Evolutionary conservation across 2,797 vertebrate genomes (phyloP).

Genomic region (Rhinoraja longicauda): DNA sequence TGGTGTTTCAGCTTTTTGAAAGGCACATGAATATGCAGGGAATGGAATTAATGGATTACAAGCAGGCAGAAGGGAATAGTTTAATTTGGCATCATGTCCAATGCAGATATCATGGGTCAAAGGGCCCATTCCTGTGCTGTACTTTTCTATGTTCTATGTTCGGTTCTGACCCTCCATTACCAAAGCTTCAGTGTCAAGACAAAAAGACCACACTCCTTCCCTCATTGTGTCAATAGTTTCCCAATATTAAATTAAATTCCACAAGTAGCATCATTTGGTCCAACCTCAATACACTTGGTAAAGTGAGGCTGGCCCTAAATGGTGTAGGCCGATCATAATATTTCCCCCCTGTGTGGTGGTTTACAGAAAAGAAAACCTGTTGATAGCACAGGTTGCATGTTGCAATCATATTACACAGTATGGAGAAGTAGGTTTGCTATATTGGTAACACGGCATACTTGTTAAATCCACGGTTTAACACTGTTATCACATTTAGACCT

Average conservation of each 20-base stretch:
- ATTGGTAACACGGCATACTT: background rate
- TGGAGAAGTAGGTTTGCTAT: background rate
- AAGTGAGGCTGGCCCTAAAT: background rate
- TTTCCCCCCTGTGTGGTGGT: too few species aligned
- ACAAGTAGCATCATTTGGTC: background rate
- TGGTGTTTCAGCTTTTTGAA: too few species aligned
- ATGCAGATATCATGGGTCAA: too few species aligned
- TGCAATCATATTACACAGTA: too few species aligned
- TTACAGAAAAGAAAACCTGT: too few species aligned
- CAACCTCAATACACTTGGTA: background rate
- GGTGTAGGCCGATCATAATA: background rate
- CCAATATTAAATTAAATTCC: background rate
- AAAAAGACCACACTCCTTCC: background rate
- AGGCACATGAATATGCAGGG: too few species aligned
- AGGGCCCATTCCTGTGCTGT: too few species aligned
- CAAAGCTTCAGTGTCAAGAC: background rate
- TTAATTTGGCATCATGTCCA: too few species aligned
- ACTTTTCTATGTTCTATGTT: too few species aligned
- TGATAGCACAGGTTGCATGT: too few species aligned
- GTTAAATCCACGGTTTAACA: background rate
- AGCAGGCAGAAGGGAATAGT: too few species aligned
- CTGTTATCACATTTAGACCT: background rate
- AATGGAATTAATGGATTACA: too few species aligned
- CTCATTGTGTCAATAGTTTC: background rate
- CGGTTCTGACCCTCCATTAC: background rate